Base-by-base conservation (phyloP, 2,888 invertebrate genomes). In the Strigamia crassipes region DNA sequence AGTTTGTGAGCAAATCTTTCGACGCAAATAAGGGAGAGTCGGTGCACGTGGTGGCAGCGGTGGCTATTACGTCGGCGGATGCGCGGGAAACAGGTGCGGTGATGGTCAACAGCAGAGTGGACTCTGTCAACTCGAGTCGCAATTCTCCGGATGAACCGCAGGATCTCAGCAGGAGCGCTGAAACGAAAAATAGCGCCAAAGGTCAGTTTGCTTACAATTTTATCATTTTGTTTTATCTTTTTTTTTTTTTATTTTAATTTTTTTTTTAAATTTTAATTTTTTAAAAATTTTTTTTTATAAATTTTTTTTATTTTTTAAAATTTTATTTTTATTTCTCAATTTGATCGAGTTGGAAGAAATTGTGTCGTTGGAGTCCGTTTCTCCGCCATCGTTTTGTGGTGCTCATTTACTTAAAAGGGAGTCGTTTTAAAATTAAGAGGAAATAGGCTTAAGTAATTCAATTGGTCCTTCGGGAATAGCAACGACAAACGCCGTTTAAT, bases 1-100 rank as follows among this genome's bases (percentile, higher is more conserved):
- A 94, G 90, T 95, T 95, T 90, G 95, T 95, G 87, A 94, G 94
- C 86, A 94, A 94, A 89, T 94, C 94, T 84, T 93, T 95, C 89
- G 93, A 93, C 51, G 73, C 31, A 3, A 27, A 27, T 12, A 31
- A 18, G 18, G 56, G 31, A 1, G 27, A 27, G 73, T 73, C 73
- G 73, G 73, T 73, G 31, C 73, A 73, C 73, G 73, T 73, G 73
- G 73, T 73, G 12, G 73, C 73, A 1, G 1, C 73, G 27, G 73
- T 73, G 31, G 73, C 73, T 31, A 73, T 73, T 31, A 73, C 73
- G 27, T 73, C 73, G 31, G 31, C 73, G 13, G 73, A 73, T 15
- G 27, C 73, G 73, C 73, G 73, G 27, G 73, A 73, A 31, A 73
- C 73, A 31, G 56, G 56, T 56, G 56, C 18, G 56, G 56, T 21